Evolutionary conservation across 2,888 invertebrate species (phyloP).

Genomic region (Eumerus sabulonum): DNA sequence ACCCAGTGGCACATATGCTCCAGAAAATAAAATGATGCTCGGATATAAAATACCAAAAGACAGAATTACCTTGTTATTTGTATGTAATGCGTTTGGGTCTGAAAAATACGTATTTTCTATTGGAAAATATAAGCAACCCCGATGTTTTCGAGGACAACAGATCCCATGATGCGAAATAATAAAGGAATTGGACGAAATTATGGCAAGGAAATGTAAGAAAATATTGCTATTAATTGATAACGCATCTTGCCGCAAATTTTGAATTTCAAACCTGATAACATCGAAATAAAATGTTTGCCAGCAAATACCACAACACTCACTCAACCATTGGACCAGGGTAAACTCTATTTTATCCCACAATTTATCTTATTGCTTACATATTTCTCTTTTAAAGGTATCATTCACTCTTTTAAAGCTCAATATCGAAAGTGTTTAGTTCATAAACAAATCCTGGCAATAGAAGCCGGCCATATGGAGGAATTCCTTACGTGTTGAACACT

Average conservation of each 20-base stretch:
- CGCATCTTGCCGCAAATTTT: slow-evolving; percentile 14
- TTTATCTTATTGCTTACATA: background rate
- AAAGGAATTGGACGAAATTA: slow-evolving; percentile 24
- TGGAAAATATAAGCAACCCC: slow-evolving; percentile 39
- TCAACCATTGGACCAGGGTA: slow-evolving; percentile 14
- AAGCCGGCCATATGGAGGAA: slow-evolving; percentile 5
- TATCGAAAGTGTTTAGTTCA: slow-evolving; percentile 10
- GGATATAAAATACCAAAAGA: slow-evolving; percentile 36
- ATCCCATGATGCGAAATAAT: slow-evolving; percentile 41
- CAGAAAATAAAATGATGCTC: slow-evolving; percentile 25
- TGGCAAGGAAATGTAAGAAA: slow-evolving; percentile 15
- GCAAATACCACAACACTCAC: slow-evolving; percentile 6
- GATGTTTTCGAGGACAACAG: slow-evolving; percentile 40
- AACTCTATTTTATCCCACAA: background rate
- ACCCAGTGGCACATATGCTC: slow-evolving; percentile 39
- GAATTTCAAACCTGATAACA: slow-evolving; percentile 8
- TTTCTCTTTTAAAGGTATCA: slow-evolving; percentile 7
- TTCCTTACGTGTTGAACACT: background rate
- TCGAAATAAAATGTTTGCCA: slow-evolving; percentile 23
- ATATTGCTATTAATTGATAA: slow-evolving; percentile 20
- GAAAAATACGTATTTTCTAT: slow-evolving; percentile 46
- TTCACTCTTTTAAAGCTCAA: slow-evolving; percentile 14
- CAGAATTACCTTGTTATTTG: slow-evolving; percentile 22
- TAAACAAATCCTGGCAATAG: slow-evolving; percentile 23
- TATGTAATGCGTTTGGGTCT: slow-evolving; percentile 40